Conservation (phyloP, 2,888 invertebrate genomes). For the Oeneis ivallda region DNA sequence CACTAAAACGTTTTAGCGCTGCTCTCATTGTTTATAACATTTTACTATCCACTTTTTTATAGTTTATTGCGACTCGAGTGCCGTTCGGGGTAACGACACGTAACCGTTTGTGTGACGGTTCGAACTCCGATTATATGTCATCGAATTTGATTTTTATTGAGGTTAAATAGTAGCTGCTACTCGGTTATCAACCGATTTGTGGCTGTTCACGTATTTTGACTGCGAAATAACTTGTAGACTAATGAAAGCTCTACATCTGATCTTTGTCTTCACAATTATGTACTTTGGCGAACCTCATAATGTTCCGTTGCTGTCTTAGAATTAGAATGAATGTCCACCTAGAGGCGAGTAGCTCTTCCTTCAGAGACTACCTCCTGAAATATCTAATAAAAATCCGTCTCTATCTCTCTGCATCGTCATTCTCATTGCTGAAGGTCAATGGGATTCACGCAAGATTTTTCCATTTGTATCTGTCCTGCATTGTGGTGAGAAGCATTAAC, state of each 20-base stretch:
- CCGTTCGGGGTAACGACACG: conserved; percentile 66
- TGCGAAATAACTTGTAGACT: not conserved
- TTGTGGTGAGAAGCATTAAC: no score
- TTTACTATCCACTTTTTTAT: conserved; percentile 79
- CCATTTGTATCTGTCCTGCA: no score
- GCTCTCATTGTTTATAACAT: conserved; percentile 80
- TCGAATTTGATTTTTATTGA: conserved; percentile 70
- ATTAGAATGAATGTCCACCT: no score
- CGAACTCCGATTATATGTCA: conserved; percentile 66
- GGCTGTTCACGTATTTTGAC: not conserved
- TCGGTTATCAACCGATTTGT: conserved; percentile 26
- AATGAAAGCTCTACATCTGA: not conserved
- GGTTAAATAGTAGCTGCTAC: conserved; percentile 56
- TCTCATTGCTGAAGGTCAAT: no score
- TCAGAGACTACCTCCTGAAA: no score
- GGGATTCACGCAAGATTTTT: no score
- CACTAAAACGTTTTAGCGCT: conserved; percentile 80
- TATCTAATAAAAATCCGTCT: not conserved
- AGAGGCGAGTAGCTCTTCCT: no score
- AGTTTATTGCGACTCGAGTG: conserved; percentile 73
- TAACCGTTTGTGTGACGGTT: conserved; percentile 61
- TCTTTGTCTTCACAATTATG: not conserved
- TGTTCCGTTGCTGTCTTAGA: no score
- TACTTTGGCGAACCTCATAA: not conserved
- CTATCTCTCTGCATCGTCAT: not conserved